Evolutionary conservation across 92 coral and sea anemone genomes (phyloP), one percentile per base, ranked within the genome.

Genomic region (Zoanthus solanderi): DNA sequence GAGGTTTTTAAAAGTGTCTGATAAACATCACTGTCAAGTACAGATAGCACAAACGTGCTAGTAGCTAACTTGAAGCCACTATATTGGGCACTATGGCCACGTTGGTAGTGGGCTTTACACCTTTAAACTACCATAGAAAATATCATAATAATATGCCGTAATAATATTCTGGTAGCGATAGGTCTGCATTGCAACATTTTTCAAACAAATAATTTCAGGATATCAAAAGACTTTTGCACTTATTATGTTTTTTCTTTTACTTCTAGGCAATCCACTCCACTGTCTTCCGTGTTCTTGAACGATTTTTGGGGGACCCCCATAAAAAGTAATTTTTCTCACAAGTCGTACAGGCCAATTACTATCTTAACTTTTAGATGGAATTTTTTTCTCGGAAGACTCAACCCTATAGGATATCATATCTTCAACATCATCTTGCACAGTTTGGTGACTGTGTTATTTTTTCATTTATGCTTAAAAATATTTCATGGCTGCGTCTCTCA

Each of bases 291-390:
- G 78, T 92, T 95, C 85, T 18, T 57, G 11, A 87, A 95, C 60
- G 98, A 95, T 78, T 95, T 92, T 78, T 95, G 98, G 97, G 98
- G 98, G 57, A 73, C 92, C 17, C 95, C 98, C 23, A 56, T 95
- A 23, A 48, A 79, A 71, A 92, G 97, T 16, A 92, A 91, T 54
- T 44, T 74, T 7, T 92, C 97, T 29, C 98, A 95, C 90, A 92
- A 95, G 91, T 95, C 98, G 6, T 95, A 90, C 77, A 91, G 98
- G 23, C 98, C 98, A 8, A 57, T 92, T 14, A 93, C 95, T 12
- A 80, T 94, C 75, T 72, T 95, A 1, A 94, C 96, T 5, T 94
- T 95, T 44, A 92, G 97, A n/a, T 92, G 91, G 95, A 94, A 95
- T 78, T 92, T 75, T 58, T 52, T 89, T 73, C 1, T 92, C 1